Conservation (phyloP, 2,113 vertebrate genomes). For the Pseudopipra pipra region DNA sequence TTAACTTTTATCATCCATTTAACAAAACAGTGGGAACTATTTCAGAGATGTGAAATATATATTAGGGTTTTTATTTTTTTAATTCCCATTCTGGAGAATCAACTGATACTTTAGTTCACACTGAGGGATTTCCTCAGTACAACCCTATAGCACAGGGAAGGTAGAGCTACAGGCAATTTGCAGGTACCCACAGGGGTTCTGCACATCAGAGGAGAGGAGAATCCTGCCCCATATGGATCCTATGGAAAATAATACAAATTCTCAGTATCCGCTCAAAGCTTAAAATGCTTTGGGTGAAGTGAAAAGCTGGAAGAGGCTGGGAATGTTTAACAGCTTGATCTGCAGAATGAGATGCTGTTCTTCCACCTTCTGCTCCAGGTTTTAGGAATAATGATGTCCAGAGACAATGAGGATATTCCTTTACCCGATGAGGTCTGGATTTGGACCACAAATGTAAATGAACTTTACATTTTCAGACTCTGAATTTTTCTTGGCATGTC, state of each 20-base stretch:
- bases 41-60: background rate
- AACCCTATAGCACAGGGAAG: background rate
- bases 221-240: background rate
- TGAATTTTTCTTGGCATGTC: background rate
- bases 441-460: background rate
- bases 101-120: background rate
- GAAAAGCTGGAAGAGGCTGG: background rate
- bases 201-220: background rate
- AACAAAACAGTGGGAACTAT: constrained; percentile 22
- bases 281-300: background rate
- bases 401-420: background rate
- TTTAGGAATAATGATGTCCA: background rate
- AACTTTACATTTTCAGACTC: background rate
- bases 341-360: background rate
- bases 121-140: background rate
- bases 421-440: background rate
- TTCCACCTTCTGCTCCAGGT: background rate
- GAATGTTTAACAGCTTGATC: background rate
- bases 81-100: background rate
- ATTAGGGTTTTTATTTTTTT: background rate
- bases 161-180: background rate
- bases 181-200: background rate
- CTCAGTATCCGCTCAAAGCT: background rate
- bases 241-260: background rate
- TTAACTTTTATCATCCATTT: constrained; percentile 46